Base-by-base conservation (phyloP, 2,797 vertebrate genomes). In the Eremophila alpestris region DNA sequence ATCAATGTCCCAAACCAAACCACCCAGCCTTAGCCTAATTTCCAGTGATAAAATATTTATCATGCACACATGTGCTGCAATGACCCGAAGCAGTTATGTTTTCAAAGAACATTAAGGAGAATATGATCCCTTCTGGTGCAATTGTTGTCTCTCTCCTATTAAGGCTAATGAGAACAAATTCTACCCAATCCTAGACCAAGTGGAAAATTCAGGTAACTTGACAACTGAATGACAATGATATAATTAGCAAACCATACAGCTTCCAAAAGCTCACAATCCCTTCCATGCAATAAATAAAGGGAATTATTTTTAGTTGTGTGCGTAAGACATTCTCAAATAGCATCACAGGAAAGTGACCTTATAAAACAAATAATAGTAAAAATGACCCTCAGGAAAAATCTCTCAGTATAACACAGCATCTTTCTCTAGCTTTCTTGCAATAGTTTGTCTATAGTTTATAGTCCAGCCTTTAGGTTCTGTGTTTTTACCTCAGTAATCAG, bases 171-270 rank as follows among this genome's bases (percentile, higher is more conserved):
- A 96, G 90, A 95, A 96, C n/a, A 96, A 95, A 97, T 90, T 94
- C 63, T 83, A 91, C 84, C 34, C 78, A 87, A 90, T 92, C 51
- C 81, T 30, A 83, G 65, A 93, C 29, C 86, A 95, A 95, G 65
- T 74, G 49, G 84, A 97, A 97, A 96, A 96, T 90, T 92, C 91
- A 94, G 93, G 97, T 97, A 97, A 84, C 89, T 93, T 91, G 91
- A 95, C 90, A 97, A 76, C 62, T 92, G 43, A 91, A 64, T 32
- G 60, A 83, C 89, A 95, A 63, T 69, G 80, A 91, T 91, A 60
- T 68, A 94, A 97, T 97, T 95, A 96, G 56, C 58, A 94, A 97
- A 68, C 18, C 55, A 55, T 58, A 71, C 29, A 82, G 38, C 27
- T 96, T 97, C 51, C 75, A 95, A 96, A 93, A 92, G n/a, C 40